Conservation (phyloP, 2,113 vertebrate species). For the Acrocephalus arundinaceus region DNA sequence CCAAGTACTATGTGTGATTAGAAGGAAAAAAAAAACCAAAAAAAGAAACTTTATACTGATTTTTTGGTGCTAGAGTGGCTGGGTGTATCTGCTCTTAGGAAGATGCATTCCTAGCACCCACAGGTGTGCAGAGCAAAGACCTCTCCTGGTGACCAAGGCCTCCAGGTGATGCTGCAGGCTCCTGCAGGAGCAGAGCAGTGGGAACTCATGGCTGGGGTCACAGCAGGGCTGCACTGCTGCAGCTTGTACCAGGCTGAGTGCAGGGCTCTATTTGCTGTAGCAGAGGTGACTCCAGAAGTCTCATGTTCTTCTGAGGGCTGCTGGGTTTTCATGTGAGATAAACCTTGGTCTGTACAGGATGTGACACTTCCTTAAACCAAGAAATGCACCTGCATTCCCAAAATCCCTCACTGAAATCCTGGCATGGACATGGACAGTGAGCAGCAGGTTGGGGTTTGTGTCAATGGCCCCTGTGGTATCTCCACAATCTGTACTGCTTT, state of each 20-base stretch:
- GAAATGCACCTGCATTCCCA: neutral
- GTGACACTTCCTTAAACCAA: neutral
- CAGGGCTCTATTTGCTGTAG: accelerated
- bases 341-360: neutral
- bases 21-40: neutral
- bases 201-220: accelerated
- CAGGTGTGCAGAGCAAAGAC: neutral
- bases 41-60: neutral
- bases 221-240: neutral
- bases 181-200: neutral
- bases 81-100: neutral
- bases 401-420: neutral
- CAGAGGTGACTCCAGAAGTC: neutral
- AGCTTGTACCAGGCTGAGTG: accelerated
- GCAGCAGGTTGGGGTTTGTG: neutral
- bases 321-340: neutral
- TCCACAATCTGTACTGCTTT: neutral
- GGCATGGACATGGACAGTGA: neutral
- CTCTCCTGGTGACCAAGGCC: neutral
- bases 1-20: neutral
- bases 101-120: neutral
- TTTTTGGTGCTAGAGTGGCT: neutral
- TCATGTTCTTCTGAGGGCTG: neutral
- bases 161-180: neutral
- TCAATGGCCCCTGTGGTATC: no score